Evolutionary conservation across 2,113 vertebrate genomes (phyloP).

Genomic region (Empidonax alnorum): DNA sequence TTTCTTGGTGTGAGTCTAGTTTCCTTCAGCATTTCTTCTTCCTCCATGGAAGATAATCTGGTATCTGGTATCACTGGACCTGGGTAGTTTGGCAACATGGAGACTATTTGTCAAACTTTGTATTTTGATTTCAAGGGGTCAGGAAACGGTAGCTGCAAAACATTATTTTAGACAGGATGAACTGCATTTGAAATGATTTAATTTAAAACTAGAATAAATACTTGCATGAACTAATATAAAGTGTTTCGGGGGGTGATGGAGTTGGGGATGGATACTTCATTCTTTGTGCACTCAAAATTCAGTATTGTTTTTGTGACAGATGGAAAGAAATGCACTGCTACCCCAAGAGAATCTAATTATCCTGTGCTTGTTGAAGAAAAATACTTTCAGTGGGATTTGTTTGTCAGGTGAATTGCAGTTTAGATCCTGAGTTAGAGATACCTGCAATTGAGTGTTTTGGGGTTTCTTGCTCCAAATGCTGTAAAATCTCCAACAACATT

Average conservation of each 20-base stretch:
- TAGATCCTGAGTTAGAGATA: background rate
- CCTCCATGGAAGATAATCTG: background rate
- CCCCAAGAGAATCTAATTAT: background rate
- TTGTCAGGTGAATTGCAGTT: background rate
- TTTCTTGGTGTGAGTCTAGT: background rate
- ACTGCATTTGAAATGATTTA: background rate
- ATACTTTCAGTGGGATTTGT: background rate
- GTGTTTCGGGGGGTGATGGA: background rate
- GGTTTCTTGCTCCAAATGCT: background rate
- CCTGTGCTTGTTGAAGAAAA: background rate
- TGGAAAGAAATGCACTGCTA: background rate
- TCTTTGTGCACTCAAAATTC: background rate
- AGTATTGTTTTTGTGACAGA: background rate
- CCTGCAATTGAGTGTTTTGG: background rate
- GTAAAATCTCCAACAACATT: background rate
- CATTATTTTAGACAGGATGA: background rate
- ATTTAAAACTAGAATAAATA: background rate
- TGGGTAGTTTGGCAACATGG: background rate
- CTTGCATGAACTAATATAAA: background rate
- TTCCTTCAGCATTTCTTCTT: conserved; percentile 38
- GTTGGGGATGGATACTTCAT: background rate
- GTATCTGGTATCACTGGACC: background rate
- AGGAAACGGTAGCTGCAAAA: background rate
- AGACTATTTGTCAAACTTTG: background rate
- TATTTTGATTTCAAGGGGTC: background rate